Percentiles rank a stretch among this genome's conserved stretches.
phyloP scores from a whole-genome alignment of 2,113 vertebrate genomes.

The Semicossyphus pulcher region DNA sequence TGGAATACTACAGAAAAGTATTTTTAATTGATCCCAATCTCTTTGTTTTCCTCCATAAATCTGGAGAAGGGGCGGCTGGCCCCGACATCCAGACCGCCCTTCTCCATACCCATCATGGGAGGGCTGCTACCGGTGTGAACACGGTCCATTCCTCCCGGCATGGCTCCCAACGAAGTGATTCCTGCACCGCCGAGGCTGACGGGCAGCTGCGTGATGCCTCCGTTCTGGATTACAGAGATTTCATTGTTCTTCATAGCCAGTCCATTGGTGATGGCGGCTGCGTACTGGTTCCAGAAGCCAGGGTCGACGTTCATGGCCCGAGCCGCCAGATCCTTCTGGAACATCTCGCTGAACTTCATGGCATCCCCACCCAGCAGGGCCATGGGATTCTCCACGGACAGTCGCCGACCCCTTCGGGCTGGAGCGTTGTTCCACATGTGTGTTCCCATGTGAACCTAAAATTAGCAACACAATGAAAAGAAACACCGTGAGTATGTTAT shows the following conservation, averaged over 20 bases:
- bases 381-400: constrained; percentile 98
- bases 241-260: constrained; percentile 99
- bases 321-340: constrained; percentile 97
- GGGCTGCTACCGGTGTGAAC: constrained; percentile 89
- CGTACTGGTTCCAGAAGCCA: constrained; percentile 98
- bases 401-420: constrained; percentile 93
- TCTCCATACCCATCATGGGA: constrained; percentile 90
- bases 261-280: constrained; percentile 96
- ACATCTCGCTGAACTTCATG: constrained; percentile 98
- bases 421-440: constrained; percentile 99
- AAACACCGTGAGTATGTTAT: constrained; percentile 6
- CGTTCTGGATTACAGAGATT: constrained; percentile 99
- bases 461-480: constrained; percentile 26
- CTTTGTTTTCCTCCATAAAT: constrained; percentile 99
- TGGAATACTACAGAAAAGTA: constrained; percentile 61
- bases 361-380: constrained; percentile 94
- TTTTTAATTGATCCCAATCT: constrained; percentile 97
- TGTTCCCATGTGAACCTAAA: constrained; percentile 98
- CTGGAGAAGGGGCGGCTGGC: constrained; percentile 92
- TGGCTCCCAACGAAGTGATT: constrained; percentile 89
- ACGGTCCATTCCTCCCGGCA: constrained; percentile 92
- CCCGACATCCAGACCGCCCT: constrained; percentile 88
- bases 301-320: constrained; percentile 98
- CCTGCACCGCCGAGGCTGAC: constrained; percentile 92
- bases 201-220: constrained; percentile 94